A percentile compares a stretch with the other conserved stretches of the same genome.
Evolutionary conservation across 2,113 vertebrate species (phyloP).

Genomic region (Entelurus aequoreus): DNA sequence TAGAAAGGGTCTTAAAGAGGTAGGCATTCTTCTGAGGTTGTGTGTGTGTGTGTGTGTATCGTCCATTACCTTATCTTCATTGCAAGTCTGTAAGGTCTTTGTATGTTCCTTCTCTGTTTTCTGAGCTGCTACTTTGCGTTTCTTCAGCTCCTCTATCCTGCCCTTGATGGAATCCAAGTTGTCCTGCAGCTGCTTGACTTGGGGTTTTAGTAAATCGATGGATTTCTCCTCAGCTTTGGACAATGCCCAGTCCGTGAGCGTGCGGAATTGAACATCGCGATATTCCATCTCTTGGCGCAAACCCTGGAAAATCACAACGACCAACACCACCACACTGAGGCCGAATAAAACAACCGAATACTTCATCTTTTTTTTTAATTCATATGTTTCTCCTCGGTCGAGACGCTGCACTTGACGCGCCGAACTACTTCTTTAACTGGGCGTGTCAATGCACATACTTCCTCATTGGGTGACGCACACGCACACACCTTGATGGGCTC

Average conservation of each 20-base stretch:
- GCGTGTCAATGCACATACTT: constrained; percentile 15
- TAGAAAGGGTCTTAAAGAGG: too few relatives aligned
- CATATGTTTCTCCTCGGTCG: neutral
- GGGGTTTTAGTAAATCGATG: constrained; percentile 29
- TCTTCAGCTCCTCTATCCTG: constrained; percentile 21
- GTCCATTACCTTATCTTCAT: constrained; percentile 44
- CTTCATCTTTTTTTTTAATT: constrained; percentile 45
- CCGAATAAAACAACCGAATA: neutral
- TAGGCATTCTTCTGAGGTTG: neutral
- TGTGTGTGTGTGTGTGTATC: neutral
- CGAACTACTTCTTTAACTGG: constrained; percentile 19
- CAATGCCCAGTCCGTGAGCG: neutral
- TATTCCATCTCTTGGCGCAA: constrained; percentile 54
- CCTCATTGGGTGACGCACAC: neutral
- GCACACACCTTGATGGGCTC: neutral
- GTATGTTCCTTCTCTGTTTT: rapidly evolving
- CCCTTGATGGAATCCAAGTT: neutral
- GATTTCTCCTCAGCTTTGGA: constrained; percentile 43
- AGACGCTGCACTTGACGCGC: constrained; percentile 26
- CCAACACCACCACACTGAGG: constrained; percentile 33
- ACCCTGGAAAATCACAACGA: constrained; percentile 35
- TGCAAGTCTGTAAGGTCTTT: constrained; percentile 39
- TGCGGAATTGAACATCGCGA: neutral
- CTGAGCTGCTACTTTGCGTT: neutral
- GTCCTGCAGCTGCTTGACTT: constrained; percentile 19